Evolutionary conservation across 2,888 invertebrate genomes (phyloP).

Genomic region (Euspilapteryx auroguttella): DNA sequence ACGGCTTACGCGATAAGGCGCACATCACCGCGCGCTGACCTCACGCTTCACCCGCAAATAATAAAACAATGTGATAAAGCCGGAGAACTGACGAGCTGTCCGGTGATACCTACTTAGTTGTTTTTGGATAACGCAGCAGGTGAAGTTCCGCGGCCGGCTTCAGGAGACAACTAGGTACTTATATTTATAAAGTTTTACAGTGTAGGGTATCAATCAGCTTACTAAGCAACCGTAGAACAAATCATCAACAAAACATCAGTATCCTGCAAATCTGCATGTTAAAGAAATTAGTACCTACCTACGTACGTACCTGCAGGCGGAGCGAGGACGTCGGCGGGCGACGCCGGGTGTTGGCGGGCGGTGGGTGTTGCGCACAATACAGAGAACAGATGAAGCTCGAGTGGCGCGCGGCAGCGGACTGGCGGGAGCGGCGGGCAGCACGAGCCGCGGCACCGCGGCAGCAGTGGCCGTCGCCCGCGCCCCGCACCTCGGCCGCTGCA

Average conservation of each 20-base stretch:
- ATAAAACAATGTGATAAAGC: constrained; percentile 55
- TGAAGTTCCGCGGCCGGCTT: too few species aligned
- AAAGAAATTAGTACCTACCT: too few species aligned
- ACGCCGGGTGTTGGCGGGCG: constrained; percentile 14
- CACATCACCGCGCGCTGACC: constrained; percentile 46
- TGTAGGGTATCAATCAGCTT: too few species aligned
- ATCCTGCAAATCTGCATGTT: too few species aligned
- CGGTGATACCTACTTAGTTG: constrained; percentile 49
- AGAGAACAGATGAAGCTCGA: constrained; percentile 29
- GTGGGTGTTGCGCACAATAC: constrained; percentile 12
- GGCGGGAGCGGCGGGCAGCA: constrained; percentile 28
- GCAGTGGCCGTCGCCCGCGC: constrained; percentile 33
- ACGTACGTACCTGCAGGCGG: constrained; percentile 25
- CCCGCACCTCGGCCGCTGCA: constrained; percentile 17
- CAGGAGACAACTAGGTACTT: too few species aligned
- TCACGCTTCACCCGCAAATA: constrained; percentile 36
- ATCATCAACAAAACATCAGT: too few species aligned
- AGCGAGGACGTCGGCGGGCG: constrained; percentile 14
- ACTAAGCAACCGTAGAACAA: too few species aligned
- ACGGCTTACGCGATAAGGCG: constrained; percentile 45
- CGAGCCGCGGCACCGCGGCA: constrained; percentile 33
- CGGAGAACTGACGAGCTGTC: constrained; percentile 52
- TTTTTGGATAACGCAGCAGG: too few species aligned
- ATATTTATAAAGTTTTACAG: too few species aligned
- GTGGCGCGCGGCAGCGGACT: constrained; percentile 48